These are phyloP conservation scores for Mesitornis unicolor DNA, from an alignment of 2,113 vertebrate genomes.

Conservation along the genomic window DNA sequence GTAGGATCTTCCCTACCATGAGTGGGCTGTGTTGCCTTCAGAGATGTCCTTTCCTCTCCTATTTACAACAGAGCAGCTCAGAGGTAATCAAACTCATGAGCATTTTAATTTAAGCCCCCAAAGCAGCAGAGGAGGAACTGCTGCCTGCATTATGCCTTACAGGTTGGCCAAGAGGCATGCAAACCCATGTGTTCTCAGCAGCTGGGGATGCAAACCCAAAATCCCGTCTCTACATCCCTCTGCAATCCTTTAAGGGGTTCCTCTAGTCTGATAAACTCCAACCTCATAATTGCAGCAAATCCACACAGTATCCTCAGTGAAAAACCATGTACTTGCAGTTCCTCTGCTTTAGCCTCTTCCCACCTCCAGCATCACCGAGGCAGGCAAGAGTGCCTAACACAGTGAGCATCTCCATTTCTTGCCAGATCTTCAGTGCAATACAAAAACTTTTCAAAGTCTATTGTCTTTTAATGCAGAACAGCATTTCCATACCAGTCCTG, in stretches of 20 bases:
- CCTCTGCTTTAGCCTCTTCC: background rate
- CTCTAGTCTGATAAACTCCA: background rate
- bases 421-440: background rate
- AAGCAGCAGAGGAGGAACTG: background rate
- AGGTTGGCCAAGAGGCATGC: background rate
- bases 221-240: background rate
- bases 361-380: background rate
- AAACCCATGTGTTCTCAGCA: background rate
- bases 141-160: background rate
- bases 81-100: background rate
- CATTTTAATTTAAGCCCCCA: background rate
- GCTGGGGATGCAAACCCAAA: background rate
- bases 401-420: background rate
- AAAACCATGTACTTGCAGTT: rapidly evolving
- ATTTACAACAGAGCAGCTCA: background rate
- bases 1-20: background rate
- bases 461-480: background rate
- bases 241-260: background rate
- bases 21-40: background rate
- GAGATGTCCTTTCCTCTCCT: background rate
- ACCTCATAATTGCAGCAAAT: background rate
- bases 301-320: background rate
- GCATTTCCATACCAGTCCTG: background rate
- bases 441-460: background rate
- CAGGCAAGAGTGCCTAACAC: background rate